These are phyloP conservation scores for Drosophila simulans DNA, from an alignment of 1,140 invertebrate species.

Conservation along the genomic window DNA sequence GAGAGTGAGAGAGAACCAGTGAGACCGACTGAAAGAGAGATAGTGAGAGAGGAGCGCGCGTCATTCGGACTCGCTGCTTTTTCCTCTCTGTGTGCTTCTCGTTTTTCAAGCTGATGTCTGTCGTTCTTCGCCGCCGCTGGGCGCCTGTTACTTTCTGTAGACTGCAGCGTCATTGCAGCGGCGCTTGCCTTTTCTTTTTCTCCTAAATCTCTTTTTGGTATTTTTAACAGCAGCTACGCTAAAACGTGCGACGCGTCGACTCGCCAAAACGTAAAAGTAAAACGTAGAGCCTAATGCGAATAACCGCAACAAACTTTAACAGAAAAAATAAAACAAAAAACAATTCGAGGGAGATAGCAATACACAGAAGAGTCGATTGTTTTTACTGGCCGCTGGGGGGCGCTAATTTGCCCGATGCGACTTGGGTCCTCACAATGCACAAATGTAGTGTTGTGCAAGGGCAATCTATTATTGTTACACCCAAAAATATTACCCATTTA, in stretches of 20 bases:
- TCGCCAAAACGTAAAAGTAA: slow-evolving; percentile 55
- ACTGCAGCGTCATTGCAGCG: slow-evolving; percentile 83
- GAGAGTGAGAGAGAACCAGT: background rate
- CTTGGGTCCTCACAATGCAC: slow-evolving; percentile 22
- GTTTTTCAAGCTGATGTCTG: slow-evolving; percentile 37
- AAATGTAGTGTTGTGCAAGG: slow-evolving; percentile 36
- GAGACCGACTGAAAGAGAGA: background rate
- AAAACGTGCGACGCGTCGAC: slow-evolving; percentile 55
- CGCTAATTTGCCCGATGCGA: slow-evolving; percentile 73
- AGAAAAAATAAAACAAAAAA: slow-evolving; percentile 17
- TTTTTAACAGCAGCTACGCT: slow-evolving; percentile 26
- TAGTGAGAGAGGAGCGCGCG: background rate
- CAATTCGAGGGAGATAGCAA: slow-evolving; percentile 13
- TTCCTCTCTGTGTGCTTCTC: slow-evolving; percentile 13
- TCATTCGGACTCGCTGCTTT: slow-evolving; percentile 19
- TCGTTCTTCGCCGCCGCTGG: slow-evolving; percentile 38
- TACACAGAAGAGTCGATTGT: slow-evolving; percentile 55
- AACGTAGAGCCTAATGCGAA: slow-evolving; percentile 28
- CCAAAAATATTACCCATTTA: background rate
- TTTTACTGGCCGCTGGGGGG: slow-evolving; percentile 70
- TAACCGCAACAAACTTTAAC: slow-evolving; percentile 45
- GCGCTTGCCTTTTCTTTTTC: slow-evolving; percentile 35
- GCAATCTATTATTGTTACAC: background rate
- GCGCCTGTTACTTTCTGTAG: slow-evolving; percentile 82
- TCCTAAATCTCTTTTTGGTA: slow-evolving; percentile 21